These are phyloP conservation scores for Poeciliopsis turneri DNA, from an alignment of 2,797 vertebrate genomes.

Conservation along the genomic window DNA sequence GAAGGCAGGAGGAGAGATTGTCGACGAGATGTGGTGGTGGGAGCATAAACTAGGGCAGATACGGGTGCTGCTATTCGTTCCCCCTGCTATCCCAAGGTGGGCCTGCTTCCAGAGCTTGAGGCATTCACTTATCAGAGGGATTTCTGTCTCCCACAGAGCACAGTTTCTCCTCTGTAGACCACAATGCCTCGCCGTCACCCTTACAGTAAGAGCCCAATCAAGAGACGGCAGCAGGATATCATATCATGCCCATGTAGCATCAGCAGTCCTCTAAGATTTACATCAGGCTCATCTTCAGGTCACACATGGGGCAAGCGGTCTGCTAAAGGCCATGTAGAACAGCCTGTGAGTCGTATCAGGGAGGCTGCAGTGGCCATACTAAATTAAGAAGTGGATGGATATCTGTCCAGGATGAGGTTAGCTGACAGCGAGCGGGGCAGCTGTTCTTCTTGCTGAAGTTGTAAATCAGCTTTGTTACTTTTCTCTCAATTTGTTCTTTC, in stretches of 20 bases:
- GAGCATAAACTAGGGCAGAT: constrained; percentile 79
- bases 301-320: constrained; percentile 45
- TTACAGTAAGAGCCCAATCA: constrained; percentile 65
- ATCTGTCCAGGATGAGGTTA: constrained; percentile 65
- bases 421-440: constrained; percentile 74
- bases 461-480: constrained; percentile 72
- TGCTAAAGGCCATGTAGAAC: constrained; percentile 45
- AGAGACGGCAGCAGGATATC: constrained; percentile 65
- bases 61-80: constrained; percentile 72
- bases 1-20: constrained; percentile 71
- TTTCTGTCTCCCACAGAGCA: constrained; percentile 74
- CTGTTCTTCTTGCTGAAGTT: constrained; percentile 73
- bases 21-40: constrained; percentile 79
- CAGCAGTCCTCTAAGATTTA: constrained; percentile 55
- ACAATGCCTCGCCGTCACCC: constrained; percentile 57
- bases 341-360: constrained; percentile 38
- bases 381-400: constrained; percentile 77
- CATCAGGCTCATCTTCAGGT: constrained; percentile 61
- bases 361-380: constrained; percentile 69
- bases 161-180: constrained; percentile 53
- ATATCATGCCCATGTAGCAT: constrained; percentile 69
- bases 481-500: constrained; percentile 40
- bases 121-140: constrained; percentile 77
- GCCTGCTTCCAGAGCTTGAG: constrained; percentile 78
- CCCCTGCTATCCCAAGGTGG: constrained; percentile 77